Evolutionary conservation across 64 coral and sea anemone genomes (phyloP), one percentile per base, ranked within the genome.

Genomic region (Actinia equina): DNA sequence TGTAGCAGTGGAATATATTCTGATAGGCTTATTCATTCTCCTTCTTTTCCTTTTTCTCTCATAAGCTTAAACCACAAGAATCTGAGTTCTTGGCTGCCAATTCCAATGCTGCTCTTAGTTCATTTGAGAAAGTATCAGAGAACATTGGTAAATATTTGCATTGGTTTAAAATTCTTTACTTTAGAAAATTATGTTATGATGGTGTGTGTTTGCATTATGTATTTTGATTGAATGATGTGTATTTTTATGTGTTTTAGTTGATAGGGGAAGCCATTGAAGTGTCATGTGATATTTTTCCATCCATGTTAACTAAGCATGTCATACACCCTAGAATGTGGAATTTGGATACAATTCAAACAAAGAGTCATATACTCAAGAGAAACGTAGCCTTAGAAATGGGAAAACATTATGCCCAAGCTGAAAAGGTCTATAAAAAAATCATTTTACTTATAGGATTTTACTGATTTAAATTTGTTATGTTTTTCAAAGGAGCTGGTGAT

Each of bases 101-200:
- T 74, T 92, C 97, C 4, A 99, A 94, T 93, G 93, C 97, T 62
- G 93, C 97, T 44, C 87, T 99, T 57, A 99, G 86, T 86, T 84
- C 82, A 56, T 99, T 99, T 95, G 97, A 99, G 77, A 95, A 95
- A 91, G 93, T 99, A 86, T 92, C 97, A 88, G 97, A 99, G 77
- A 95, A 95, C 78, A 93, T 95, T 71, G 96, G 93, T 98, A 94
- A 23, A 52, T 27, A 16, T 57, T 57, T 12, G 2, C 2, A n/a
- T n/a, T n/a, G n/a, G n/a, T n/a, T n/a, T n/a, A n/a, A n/a, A n/a
- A n/a, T n/a, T n/a, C 11, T 12, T 16, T 12, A 57, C 55, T 57
- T 37, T 12, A 57, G 55, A 12, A 2, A 57, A 14, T 37, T 37
- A 37, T 49, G 46, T 49, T 2, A 8, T 49, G 46, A 49, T 49